Percentiles rank a stretch among this genome's conserved stretches.
These are phyloP conservation scores for Perizoma flavofasciatum DNA, from an alignment of 2,888 invertebrate species.

Conservation along the genomic window DNA sequence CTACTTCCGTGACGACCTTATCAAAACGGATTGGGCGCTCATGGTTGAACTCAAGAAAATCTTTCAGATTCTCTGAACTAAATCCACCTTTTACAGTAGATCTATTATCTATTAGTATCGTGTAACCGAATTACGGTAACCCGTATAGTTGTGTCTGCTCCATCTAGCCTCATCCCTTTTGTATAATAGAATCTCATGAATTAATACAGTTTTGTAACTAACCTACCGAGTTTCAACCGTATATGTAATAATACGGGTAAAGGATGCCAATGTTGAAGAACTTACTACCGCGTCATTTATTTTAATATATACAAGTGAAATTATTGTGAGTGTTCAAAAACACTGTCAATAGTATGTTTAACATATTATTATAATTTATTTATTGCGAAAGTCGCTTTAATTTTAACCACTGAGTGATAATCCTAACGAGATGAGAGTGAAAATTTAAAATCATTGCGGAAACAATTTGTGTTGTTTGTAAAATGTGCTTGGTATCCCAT, in stretches of 20 bases:
- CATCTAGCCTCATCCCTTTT: constrained; percentile 63
- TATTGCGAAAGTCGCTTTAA: constrained; percentile 25
- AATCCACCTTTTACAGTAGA: constrained; percentile 50
- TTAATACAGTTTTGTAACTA: constrained; percentile 31
- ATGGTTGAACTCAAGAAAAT: constrained; percentile 99
- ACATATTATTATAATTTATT: constrained; percentile 24
- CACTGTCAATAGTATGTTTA: constrained; percentile 27
- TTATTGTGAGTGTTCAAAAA: constrained; percentile 21
- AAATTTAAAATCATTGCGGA: constrained; percentile 10
- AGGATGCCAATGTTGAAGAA: constrained; percentile 22
- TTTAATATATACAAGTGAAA: constrained; percentile 22
- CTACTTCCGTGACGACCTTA: constrained; percentile 98
- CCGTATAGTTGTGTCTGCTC: constrained; percentile 62
- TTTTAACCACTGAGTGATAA: constrained; percentile 24
- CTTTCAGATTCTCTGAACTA: constrained; percentile 94
- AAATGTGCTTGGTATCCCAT: constrained; percentile 31
- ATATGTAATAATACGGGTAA: constrained; percentile 21
- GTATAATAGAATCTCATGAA: constrained; percentile 61
- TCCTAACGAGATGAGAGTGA: constrained; percentile 17
- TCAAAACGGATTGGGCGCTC: constrained; percentile 98
- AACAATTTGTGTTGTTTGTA: constrained; percentile 29
- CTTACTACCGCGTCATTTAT: constrained; percentile 20
- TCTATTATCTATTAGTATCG: constrained; percentile 46
- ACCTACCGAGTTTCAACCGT: constrained; percentile 23
- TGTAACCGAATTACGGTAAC: constrained; percentile 44